phyloP scores from a whole-genome alignment of 2,113 vertebrate genomes.

The Lynx canadensis region DNA sequence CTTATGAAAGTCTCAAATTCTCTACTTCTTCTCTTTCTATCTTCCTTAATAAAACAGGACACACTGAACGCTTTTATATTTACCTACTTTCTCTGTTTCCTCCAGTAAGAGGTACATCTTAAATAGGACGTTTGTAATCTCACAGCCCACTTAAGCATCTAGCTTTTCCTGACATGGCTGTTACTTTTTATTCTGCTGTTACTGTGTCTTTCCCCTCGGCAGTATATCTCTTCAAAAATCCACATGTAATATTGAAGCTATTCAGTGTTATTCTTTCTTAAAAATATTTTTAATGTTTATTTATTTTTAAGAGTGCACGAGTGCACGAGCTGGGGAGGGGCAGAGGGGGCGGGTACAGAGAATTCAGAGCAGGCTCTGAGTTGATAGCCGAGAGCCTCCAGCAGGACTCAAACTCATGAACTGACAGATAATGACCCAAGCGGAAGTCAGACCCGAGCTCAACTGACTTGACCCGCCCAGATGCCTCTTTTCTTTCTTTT shows the following conservation, averaged over 20 bases:
- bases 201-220: not conserved
- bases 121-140: not conserved
- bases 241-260: not conserved
- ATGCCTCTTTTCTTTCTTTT: no score
- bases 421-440: no score
- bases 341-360: no score
- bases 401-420: no score
- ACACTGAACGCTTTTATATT: not conserved
- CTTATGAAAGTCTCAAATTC: not conserved
- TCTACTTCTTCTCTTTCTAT: not conserved
- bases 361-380: no score
- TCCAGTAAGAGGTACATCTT: not conserved
- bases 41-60: not conserved
- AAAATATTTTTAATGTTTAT: no score
- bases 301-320: rapidly evolving
- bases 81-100: not conserved
- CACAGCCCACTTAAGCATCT: not conserved
- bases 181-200: not conserved
- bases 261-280: not conserved
- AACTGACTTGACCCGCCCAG: no score
- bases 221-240: not conserved
- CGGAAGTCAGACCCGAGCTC: no score
- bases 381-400: no score
- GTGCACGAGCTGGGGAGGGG: no score
- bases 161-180: not conserved